phyloP scores from a whole-genome alignment of 53 echinoderm and acorn worm species.

The Paelopatides confundens region DNA sequence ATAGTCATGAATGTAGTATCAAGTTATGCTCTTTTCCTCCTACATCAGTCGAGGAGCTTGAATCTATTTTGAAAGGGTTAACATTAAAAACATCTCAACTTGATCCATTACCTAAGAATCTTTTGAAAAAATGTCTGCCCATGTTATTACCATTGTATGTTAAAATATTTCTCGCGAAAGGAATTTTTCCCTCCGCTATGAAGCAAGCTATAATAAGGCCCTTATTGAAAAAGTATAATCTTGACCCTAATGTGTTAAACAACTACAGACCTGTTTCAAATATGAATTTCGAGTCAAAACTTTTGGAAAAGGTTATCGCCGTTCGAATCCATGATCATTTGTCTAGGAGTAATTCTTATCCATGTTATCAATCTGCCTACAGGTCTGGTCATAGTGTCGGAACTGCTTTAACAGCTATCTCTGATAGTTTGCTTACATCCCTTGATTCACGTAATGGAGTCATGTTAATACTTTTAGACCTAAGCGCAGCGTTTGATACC shows the following conservation, averaged over 20 bases:
- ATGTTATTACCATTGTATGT: neutral
- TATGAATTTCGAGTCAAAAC: neutral
- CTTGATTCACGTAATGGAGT: neutral
- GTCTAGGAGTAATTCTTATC: neutral
- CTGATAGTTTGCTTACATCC: neutral
- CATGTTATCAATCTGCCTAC: neutral
- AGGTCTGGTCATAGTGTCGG: constrained; percentile 3
- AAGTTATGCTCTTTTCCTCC: neutral
- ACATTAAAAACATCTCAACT: neutral
- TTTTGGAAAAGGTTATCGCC: neutral
- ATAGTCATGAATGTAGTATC: neutral
- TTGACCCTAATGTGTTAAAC: neutral
- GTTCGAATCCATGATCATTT: neutral
- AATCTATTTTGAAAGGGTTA: neutral
- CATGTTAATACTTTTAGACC: neutral
- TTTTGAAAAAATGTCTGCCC: neutral
- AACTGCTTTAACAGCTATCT: neutral
- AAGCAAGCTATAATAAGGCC: constrained; percentile 4
- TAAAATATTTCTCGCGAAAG: neutral
- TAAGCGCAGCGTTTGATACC: neutral
- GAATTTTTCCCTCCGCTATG: neutral
- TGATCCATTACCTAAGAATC: constrained; percentile 5
- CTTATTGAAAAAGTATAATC: neutral
- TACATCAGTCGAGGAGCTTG: neutral
- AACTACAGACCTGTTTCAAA: constrained; percentile 10